phyloP scores from a whole-genome alignment of 2,888 invertebrate species.

The Euplexia lucipara region DNA sequence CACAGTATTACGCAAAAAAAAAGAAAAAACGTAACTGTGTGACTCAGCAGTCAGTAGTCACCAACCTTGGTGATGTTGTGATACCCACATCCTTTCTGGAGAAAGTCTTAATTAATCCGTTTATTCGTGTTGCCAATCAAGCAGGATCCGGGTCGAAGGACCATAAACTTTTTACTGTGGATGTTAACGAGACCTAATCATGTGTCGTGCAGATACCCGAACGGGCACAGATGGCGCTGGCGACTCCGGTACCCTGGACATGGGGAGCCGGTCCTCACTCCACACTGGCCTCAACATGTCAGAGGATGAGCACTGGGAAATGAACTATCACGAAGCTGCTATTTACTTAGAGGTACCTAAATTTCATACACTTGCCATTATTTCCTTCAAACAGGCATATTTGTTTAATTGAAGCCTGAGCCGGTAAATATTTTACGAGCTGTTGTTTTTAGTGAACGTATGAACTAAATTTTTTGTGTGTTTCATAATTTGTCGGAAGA shows the following conservation, averaged over 20 bases:
- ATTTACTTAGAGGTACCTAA: conserved; percentile 94
- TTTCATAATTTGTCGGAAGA: conserved; percentile 23
- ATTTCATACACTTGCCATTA: background rate
- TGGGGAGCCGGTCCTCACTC: conserved; percentile 92
- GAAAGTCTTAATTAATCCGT: background rate
- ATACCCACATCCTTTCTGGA: conserved; percentile 11
- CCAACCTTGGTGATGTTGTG: conserved; percentile 10
- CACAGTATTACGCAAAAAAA: conserved; percentile 5
- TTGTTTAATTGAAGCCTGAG: conserved; percentile 5
- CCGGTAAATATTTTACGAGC: conserved; percentile 21
- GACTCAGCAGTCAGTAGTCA: conserved; percentile 17
- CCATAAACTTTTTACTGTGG: background rate
- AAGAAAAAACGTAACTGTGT: background rate
- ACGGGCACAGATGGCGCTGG: conserved; percentile 83
- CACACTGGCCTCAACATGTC: conserved; percentile 89
- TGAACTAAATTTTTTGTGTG: conserved; percentile 11
- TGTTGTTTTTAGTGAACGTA: conserved; percentile 25
- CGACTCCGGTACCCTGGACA: conserved; percentile 89
- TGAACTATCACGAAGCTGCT: conserved; percentile 97
- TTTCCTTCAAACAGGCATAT: background rate
- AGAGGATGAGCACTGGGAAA: conserved; percentile 94
- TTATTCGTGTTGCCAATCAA: background rate
- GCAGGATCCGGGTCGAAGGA: conserved; percentile 24
- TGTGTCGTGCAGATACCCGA: conserved; percentile 75
- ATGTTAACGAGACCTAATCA: conserved; percentile 22